Conservation (phyloP, 2,888 invertebrate species). For the Hypomecis atomaria region DNA sequence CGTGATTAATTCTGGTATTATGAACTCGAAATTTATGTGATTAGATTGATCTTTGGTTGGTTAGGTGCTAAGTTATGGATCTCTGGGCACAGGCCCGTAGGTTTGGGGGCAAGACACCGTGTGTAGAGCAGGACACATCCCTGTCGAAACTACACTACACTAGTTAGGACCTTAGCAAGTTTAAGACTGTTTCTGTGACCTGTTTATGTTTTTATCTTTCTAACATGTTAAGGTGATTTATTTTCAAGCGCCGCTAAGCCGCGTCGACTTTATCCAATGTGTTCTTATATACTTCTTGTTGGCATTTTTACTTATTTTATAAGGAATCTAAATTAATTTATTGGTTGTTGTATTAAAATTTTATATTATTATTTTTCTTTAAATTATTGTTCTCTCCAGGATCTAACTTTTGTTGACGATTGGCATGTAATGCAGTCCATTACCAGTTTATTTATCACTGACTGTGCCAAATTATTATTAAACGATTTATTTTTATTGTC, state of each 20-base stretch:
- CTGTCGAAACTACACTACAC: conserved; percentile 80
- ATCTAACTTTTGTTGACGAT: conserved; percentile 71
- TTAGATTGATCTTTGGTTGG: conserved; percentile 71
- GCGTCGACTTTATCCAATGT: conserved; percentile 75
- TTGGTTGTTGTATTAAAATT: conserved; percentile 84
- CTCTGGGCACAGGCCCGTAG: conserved; percentile 62
- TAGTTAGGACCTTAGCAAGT: conserved; percentile 83
- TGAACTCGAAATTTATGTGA: conserved; percentile 72
- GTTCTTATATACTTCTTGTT: conserved; percentile 84
- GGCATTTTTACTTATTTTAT: conserved; percentile 85
- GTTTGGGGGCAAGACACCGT: conserved; percentile 75
- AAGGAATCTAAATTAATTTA: conserved; percentile 84
- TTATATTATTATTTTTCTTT: conserved; percentile 76
- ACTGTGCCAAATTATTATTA: conserved; percentile 69
- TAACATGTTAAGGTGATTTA: conserved; percentile 71
- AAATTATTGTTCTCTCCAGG: conserved; percentile 77
- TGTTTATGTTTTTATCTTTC: conserved; percentile 83
- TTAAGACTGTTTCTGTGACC: conserved; percentile 86
- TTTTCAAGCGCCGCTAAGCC: conserved; percentile 50
- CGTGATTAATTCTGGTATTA: conserved; percentile 68
- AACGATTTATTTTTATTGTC: conserved; percentile 56
- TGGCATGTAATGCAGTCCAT: conserved; percentile 80
- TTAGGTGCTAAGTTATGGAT: conserved; percentile 76
- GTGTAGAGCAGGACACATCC: conserved; percentile 84
- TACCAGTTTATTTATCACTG: conserved; percentile 53